These are phyloP conservation scores for Trichogramma evanescens DNA, from an alignment of 2,888 invertebrate genomes.

Conservation along the genomic window DNA sequence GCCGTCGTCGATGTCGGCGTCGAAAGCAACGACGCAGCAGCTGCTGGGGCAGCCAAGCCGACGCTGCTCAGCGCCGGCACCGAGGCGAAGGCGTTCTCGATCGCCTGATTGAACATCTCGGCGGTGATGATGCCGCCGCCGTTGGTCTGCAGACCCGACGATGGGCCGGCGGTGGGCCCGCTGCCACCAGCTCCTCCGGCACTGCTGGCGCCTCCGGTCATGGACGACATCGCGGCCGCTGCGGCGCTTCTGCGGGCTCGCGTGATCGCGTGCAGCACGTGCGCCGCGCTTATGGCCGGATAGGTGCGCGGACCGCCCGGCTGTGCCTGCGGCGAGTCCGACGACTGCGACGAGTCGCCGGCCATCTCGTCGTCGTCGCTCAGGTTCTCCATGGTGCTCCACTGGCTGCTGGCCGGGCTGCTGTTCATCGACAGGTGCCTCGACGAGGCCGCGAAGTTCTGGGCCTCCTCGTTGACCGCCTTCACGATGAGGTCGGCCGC, in stretches of 20 bases:
- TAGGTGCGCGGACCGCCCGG: conserved; percentile 17
- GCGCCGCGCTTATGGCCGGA: conserved; percentile 61
- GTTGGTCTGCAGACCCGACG: conserved; percentile 29
- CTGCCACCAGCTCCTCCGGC: not conserved
- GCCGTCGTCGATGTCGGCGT: conserved; percentile 28
- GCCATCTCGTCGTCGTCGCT: conserved; percentile 56
- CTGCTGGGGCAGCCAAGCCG: conserved; percentile 23
- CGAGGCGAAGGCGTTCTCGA: conserved; percentile 60
- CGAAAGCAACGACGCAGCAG: no score
- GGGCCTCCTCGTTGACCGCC: conserved; percentile 49
- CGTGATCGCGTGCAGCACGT: conserved; percentile 67
- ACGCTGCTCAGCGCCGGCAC: conserved; percentile 32
- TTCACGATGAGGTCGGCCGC: conserved; percentile 63
- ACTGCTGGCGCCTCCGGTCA: conserved; percentile 1
- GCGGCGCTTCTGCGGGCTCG: conserved; percentile 44
- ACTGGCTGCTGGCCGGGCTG: conserved; percentile 44
- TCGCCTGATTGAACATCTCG: conserved; percentile 74
- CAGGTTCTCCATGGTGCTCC: conserved; percentile 51
- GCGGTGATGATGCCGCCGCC: conserved; percentile 57
- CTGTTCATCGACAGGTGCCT: conserved; percentile 28
- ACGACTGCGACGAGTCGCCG: conserved; percentile 48
- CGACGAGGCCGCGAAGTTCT: conserved; percentile 30
- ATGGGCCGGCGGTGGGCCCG: conserved; percentile 27
- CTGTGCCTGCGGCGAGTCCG: conserved; percentile 40
- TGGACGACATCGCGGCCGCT: conserved; percentile 13